Percentiles rank a stretch among this genome's conserved stretches.
phyloP scores from a whole-genome alignment of 1,140 invertebrate species.

The Drosophila lini region DNA sequence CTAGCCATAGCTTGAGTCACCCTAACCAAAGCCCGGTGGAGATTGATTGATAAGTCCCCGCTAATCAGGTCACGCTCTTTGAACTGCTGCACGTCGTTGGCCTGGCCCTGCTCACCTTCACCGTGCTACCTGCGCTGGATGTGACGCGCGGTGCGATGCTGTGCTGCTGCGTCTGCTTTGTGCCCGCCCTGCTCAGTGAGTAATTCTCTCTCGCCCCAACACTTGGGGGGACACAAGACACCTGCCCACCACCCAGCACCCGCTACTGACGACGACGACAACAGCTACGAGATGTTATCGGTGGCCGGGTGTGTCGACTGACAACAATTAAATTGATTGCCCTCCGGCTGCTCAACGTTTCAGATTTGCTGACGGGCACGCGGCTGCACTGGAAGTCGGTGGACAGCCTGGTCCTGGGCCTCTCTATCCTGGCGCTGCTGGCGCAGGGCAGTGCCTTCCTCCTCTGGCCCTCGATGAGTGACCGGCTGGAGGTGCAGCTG shows the following conservation, averaged over 20 bases:
- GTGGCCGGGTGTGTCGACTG: constrained; percentile 38
- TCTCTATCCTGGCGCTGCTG: constrained; percentile 85
- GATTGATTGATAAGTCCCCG: constrained; percentile 84
- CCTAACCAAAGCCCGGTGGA: constrained; percentile 8
- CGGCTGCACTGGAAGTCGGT: constrained; percentile 65
- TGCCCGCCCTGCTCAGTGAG: constrained; percentile 89
- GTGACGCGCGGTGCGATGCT: constrained; percentile 96
- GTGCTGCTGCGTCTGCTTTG: constrained; percentile 96
- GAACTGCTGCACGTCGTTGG: constrained; percentile 95
- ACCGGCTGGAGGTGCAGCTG: constrained; percentile 85
- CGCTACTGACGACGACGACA: constrained; percentile 1
- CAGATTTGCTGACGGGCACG: constrained; percentile 67
- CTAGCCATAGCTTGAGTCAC: constrained; percentile 3
- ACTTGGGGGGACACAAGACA: constrained; percentile 1
- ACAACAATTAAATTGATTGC: constrained; percentile 81
- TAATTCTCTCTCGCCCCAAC: constrained; percentile 10
- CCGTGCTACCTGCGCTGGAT: constrained; percentile 94
- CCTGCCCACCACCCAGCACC: not conserved
- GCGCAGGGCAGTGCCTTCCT: constrained; percentile 88
- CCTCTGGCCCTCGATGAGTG: constrained; percentile 87
- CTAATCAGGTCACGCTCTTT: constrained; percentile 86
- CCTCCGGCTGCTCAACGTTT: constrained; percentile 40
- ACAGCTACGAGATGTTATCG: constrained; percentile 54
- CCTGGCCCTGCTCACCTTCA: constrained; percentile 93
- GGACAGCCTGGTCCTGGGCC: constrained; percentile 42